Conservation (phyloP, 2,888 invertebrate species). For the Drosophila aldrichi region DNA sequence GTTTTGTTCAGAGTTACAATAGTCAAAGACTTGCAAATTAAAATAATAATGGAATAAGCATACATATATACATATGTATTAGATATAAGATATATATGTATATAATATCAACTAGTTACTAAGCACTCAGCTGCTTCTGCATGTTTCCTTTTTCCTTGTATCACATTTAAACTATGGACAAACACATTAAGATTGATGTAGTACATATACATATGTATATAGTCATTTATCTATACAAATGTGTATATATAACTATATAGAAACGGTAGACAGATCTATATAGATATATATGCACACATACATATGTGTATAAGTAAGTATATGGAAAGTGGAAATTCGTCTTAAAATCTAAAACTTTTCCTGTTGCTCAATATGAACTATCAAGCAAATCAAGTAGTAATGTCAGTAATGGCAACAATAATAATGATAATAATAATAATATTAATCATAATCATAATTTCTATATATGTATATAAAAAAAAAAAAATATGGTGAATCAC, state of each 20-base stretch:
- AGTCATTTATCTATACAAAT: neutral
- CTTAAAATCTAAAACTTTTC: constrained; percentile 45
- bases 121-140: neutral
- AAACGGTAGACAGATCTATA: neutral
- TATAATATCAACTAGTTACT: constrained; percentile 41
- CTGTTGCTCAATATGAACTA: constrained; percentile 18
- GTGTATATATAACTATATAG: neutral
- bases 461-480: constrained; percentile 44
- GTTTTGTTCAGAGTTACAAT: neutral
- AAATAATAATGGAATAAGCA: neutral
- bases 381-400: constrained; percentile 9
- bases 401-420: constrained; percentile 38
- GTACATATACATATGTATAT: neutral
- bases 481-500: constrained; percentile 61
- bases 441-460: constrained; percentile 35
- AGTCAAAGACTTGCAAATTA: constrained; percentile 2
- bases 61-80: neutral
- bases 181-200: constrained; percentile 26
- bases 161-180: constrained; percentile 50
- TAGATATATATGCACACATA: constrained; percentile 1
- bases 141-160: constrained; percentile 17
- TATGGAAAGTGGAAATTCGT: constrained; percentile 9
- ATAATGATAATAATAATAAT: constrained; percentile 31
- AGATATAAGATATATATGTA: constrained; percentile 1
- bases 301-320: neutral